Evolutionary conservation across 1,140 invertebrate genomes (phyloP).

Genomic region (Drosophila insularis): DNA sequence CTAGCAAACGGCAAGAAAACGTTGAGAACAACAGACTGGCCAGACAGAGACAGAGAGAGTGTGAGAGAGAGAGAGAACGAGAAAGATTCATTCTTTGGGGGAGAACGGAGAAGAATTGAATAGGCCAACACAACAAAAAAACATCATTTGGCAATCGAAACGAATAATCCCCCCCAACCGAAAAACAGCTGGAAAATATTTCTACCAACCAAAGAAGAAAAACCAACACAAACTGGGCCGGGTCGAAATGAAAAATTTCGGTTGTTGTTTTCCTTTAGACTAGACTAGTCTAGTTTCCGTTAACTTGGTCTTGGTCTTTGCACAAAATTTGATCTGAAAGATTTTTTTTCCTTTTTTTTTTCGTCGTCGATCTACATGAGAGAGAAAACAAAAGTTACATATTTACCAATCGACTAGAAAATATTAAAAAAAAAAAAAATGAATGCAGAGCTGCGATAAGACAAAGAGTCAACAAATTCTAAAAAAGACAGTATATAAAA

Average conservation of each 20-base stretch:
- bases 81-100: constrained; percentile 24
- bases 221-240: constrained; percentile 8
- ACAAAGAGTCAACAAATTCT: constrained; percentile 13
- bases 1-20: constrained; percentile 69
- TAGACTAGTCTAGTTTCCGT: not conserved
- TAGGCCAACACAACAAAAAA: constrained; percentile 7
- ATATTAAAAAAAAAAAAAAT: not conserved
- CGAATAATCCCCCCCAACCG: not conserved
- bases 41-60: constrained; percentile 28
- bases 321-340: not conserved
- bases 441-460: constrained; percentile 3
- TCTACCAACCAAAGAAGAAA: constrained; percentile 26
- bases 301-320: not conserved
- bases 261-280: not conserved
- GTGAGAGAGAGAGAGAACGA: constrained; percentile 28
- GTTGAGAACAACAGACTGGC: constrained; percentile 57
- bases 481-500: not conserved
- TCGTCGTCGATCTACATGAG: not conserved
- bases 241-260: not conserved
- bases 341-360: not conserved
- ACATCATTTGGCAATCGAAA: constrained; percentile 3
- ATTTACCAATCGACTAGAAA: not conserved
- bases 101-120: not conserved
- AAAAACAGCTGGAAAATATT: constrained; percentile 39
- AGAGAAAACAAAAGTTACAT: not conserved